These are phyloP conservation scores for Ovis aries DNA, from an alignment of 2,113 vertebrate species.

Conservation along the genomic window ARS-UI_Ramb_v3.0 NC_056077.1:21572501-21573000, in stretches of 20 bases:
- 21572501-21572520: rapidly evolving
- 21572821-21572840: background rate
- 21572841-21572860: background rate
- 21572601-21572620: background rate
- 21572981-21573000: background rate
- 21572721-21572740: background rate
- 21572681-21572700: background rate
- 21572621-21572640: background rate
- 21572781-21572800: background rate
- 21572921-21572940: background rate
- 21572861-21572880: background rate
- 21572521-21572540: background rate
- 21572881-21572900: background rate
- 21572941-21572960: background rate
- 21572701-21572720: background rate
- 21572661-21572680: background rate
- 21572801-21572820: background rate
- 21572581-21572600: background rate
- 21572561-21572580: background rate
- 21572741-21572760: background rate
- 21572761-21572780: background rate
- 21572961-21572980: background rate
- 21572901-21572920: background rate
- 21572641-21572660: background rate
- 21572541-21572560: background rate